Base-by-base conservation (phyloP, 1,140 invertebrate species). In the Lepidurus packardi region DNA sequence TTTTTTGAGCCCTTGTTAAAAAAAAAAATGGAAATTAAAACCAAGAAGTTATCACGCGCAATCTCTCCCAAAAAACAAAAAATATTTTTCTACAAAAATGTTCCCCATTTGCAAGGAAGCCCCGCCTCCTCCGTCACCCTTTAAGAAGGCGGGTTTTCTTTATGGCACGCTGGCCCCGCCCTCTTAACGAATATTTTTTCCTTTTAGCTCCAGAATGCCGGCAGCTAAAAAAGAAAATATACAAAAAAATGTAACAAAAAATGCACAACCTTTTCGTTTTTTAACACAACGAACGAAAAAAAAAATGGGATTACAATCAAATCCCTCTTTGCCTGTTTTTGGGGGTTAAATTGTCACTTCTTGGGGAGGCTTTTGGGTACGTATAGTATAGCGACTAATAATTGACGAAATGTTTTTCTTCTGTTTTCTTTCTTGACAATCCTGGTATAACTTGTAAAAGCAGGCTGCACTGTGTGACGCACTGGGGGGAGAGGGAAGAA, bases 361-460 rank as follows among this genome's bases (percentile, higher is more conserved):
- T 21, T 65, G 21, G 7, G 7, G 16, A 65, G 53, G 53, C 53
- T 65, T 65, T 16, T 21, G 53, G 53, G 53, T 65, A 65, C 53
- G 53, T 65, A 65, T 65, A 65, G 53, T 65, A 65, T 65, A 21
- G 53, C 53, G 53, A 65, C 53, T 65, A 65, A 16, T 65, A 21
- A 5, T 47, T 65, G 53, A 65, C 53, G 53, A 65, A 65, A 21
- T 65, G 21, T 13, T 65, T 34, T 34, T 34, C 34, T 34, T 34
- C 2, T 34, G 34, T 34, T 34, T 34, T 34, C 1, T 34, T 34
- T 11, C 16, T 7, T 65, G 53, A 65, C 53, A 65, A 9, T 65
- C 21, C 53, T 65, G 53, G n/a, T 21, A 65, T 65, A 65, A 65
- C 53, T 65, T 65, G 53, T 65, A 65, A 65, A 65, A 65, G 53